phyloP scores from a whole-genome alignment of 2,888 invertebrate genomes.

The Diaphora mendica region DNA sequence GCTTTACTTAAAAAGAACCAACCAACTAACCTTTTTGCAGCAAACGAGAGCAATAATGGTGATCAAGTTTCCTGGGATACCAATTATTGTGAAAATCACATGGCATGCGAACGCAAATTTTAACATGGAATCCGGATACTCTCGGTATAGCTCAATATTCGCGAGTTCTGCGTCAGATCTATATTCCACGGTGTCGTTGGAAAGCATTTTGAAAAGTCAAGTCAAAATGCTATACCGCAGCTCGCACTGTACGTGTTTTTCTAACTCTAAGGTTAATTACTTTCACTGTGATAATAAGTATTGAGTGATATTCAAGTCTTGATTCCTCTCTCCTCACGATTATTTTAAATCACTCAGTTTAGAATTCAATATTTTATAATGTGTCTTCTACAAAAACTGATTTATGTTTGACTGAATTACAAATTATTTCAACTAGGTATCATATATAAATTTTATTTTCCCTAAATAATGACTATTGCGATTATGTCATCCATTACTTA shows the following conservation, averaged over 20 bases:
- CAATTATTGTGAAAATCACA: slow-evolving; percentile 90
- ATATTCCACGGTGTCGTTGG: background rate
- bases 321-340: too few species aligned
- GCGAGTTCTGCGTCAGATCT: slow-evolving; percentile 62
- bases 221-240: background rate
- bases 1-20: background rate
- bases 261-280: background rate
- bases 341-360: background rate
- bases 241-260: too few species aligned
- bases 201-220: slow-evolving; percentile 4
- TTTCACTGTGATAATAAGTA: background rate
- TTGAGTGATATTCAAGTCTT: background rate
- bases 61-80: slow-evolving; percentile 93
- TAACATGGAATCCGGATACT: slow-evolving; percentile 14
- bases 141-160: slow-evolving; percentile 68
- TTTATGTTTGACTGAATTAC: background rate
- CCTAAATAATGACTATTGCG: too few species aligned
- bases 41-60: slow-evolving; percentile 91
- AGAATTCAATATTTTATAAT: background rate
- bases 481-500: too few species aligned
- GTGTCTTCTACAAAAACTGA: background rate
- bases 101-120: slow-evolving; percentile 89
- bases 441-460: too few species aligned
- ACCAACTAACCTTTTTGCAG: slow-evolving; percentile 89
- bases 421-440: too few species aligned